Evolutionary conservation across 2,113 vertebrate genomes (phyloP).

Genomic region (Tretioscincus oriximinensis): DNA sequence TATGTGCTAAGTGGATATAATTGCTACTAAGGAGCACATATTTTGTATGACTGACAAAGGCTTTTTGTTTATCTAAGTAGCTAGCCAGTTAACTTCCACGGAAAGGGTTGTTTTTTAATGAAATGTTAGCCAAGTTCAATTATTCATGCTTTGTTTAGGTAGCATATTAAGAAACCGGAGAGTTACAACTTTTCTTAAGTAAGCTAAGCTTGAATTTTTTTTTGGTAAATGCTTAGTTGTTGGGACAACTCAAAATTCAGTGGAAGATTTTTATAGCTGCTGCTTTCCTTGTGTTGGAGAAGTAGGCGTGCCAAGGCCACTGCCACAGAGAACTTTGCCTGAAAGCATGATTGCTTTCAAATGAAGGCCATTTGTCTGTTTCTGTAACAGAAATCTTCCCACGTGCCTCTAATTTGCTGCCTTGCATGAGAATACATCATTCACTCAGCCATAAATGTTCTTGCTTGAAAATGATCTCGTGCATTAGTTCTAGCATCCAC

Average conservation of each 20-base stretch:
- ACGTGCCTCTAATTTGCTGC: conserved; percentile 26
- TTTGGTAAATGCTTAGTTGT: conserved; percentile 29
- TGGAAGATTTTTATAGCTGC: conserved; percentile 3
- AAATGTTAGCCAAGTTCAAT: not conserved
- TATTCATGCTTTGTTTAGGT: conserved; percentile 40
- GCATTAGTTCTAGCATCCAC: not conserved
- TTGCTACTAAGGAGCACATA: not conserved
- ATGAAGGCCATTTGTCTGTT: conserved; percentile 25
- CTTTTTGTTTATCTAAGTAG: conserved; percentile 14
- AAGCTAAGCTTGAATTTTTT: conserved; percentile 36
- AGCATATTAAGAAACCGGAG: conserved; percentile 28
- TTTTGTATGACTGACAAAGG: not conserved
- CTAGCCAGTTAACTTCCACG: not conserved
- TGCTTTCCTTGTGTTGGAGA: conserved; percentile 17
- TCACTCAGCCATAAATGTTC: conserved; percentile 11
- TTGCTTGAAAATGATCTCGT: not conserved
- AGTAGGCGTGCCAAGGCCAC: not conserved
- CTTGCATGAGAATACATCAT: conserved; percentile 7
- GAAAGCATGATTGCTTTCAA: conserved; percentile 10
- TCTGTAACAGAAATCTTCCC: conserved; percentile 14
- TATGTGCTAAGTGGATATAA: not conserved
- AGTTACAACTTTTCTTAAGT: conserved; percentile 28
- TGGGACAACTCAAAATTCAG: conserved; percentile 22
- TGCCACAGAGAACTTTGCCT: conserved; percentile 16
- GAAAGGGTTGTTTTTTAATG: conserved; percentile 15